Base-by-base conservation (phyloP, 1,140 invertebrate genomes). In the Nymphalis io region DNA sequence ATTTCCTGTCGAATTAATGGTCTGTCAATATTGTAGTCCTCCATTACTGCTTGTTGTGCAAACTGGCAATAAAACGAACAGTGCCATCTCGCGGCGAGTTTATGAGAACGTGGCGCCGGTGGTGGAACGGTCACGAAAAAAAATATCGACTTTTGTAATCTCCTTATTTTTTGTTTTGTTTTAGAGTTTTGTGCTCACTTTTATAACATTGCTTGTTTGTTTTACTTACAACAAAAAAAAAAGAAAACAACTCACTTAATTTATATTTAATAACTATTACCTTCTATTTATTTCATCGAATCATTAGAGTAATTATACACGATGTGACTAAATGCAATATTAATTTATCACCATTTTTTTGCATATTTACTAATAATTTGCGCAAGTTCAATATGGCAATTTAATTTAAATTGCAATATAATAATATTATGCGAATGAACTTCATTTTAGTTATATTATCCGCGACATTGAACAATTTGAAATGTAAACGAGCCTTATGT, bases 1-100 rank as follows among this genome's bases (percentile, higher is more conserved):
- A 91, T 91, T 88, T 90, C 84, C 87, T 91, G 85, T 74, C 83
- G 86, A 91, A 91, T 91, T 91, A 91, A 91, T 90, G 89, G 86
- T 91, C 85, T 91, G 88, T 88, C 89, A 91, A 91, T 91, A 91
- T 89, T 89, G 87, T 85, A 88, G 83, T 83, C 84, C 79, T 89
- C 88, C 84, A 89, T 89, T 91, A 89, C 80, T 81, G 83, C 81
- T 86, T 85, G 82, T 85, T 87, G 86, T 88, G 85, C 81, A 83
- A 89, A 84, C 85, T 73, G 73, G 75, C 82, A 81, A 88, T 91
- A 87, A 87, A 89, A 84, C 80, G 79, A 79, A 70, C 84, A 87
- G 72, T 78, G 83, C 84, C 84, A 88, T 89, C 88, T 90, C 73
- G 80, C 74, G 77, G 79, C 64, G 71, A 68, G 78, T 86, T 90